phyloP scores from a whole-genome alignment of 2,797 vertebrate genomes.

The Valencia hispanica region DNA sequence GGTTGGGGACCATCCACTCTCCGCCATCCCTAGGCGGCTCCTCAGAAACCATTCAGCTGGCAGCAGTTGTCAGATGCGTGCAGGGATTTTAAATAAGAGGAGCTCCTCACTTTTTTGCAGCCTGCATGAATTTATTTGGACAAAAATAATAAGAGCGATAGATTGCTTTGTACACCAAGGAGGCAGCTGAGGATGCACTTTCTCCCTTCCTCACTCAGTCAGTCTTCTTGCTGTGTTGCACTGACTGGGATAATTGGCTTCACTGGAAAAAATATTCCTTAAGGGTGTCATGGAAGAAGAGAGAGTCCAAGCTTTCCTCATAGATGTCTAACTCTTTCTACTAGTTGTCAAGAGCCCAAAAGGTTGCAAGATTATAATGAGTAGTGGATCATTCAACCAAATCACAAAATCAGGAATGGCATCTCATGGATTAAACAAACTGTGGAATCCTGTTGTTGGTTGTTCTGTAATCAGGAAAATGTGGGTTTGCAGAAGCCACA shows the following conservation, averaged over 20 bases:
- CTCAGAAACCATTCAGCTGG: constrained; percentile 52
- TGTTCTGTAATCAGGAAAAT: constrained; percentile 32
- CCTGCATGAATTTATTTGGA: constrained; percentile 62
- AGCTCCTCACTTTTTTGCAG: constrained; percentile 26
- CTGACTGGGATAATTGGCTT: constrained; percentile 61
- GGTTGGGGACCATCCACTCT: constrained; percentile 43
- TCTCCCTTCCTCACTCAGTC: constrained; percentile 2
- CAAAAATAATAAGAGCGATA: constrained; percentile 49
- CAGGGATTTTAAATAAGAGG: constrained; percentile 47
- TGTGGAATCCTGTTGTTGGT: constrained; percentile 13
- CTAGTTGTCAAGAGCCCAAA: constrained; percentile 33
- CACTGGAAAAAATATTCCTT: constrained; percentile 49
- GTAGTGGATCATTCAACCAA: constrained; percentile 38
- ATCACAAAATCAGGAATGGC: constrained; percentile 19
- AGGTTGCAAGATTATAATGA: constrained; percentile 36
- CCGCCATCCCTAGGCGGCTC: constrained; percentile 44
- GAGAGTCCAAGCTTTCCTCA: constrained; percentile 17
- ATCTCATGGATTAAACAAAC: constrained; percentile 30
- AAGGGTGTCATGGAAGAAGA: constrained; percentile 27
- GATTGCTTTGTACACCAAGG: constrained; percentile 46
- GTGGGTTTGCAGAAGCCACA: constrained; percentile 32
- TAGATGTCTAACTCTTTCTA: constrained; percentile 53
- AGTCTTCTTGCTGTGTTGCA: constrained; percentile 31
- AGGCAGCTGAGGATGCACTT: constrained; percentile 25
- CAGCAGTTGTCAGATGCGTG: constrained; percentile 40